Percentiles rank a stretch among this genome's conserved stretches.
Evolutionary conservation across 2,888 invertebrate species (phyloP).

Genomic region (Tenthredo distinguenda): DNA sequence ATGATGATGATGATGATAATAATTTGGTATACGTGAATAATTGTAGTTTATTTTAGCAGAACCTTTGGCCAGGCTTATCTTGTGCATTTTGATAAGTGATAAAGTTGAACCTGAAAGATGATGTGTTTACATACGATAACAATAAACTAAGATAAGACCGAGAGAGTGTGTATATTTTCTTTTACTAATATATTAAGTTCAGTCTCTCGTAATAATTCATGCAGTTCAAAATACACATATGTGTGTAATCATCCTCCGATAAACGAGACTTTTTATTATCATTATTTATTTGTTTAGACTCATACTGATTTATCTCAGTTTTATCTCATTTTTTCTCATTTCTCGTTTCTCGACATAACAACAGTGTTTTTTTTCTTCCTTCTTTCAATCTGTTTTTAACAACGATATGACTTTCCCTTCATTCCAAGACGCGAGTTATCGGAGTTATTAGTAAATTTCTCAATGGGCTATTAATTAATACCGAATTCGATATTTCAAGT

Average conservation of each 20-base stretch:
- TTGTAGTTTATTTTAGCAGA: not conserved
- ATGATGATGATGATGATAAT: not conserved
- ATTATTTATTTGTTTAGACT: not conserved
- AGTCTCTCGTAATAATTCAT: not conserved
- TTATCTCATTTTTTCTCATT: not conserved
- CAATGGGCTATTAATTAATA: not conserved
- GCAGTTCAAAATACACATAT: not conserved
- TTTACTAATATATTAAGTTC: not conserved
- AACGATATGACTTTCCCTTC: not conserved
- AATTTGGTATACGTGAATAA: not conserved
- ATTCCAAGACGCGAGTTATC: not conserved
- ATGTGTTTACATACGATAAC: slow-evolving; percentile 42
- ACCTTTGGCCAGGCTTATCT: slow-evolving; percentile 23
- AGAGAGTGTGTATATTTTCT: not conserved
- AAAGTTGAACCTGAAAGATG: slow-evolving; percentile 46
- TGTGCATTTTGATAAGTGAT: slow-evolving; percentile 26
- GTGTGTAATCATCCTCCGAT: not conserved
- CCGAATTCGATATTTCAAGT: not conserved
- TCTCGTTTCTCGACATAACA: not conserved
- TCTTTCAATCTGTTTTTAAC: not conserved
- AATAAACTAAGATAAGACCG: slow-evolving; percentile 45
- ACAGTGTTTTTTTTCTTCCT: not conserved
- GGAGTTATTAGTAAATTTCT: not conserved
- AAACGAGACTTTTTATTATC: not conserved
- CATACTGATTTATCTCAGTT: not conserved